Base-by-base conservation (phyloP, 1,140 invertebrate genomes). In the Leptopilina clavipes region DNA sequence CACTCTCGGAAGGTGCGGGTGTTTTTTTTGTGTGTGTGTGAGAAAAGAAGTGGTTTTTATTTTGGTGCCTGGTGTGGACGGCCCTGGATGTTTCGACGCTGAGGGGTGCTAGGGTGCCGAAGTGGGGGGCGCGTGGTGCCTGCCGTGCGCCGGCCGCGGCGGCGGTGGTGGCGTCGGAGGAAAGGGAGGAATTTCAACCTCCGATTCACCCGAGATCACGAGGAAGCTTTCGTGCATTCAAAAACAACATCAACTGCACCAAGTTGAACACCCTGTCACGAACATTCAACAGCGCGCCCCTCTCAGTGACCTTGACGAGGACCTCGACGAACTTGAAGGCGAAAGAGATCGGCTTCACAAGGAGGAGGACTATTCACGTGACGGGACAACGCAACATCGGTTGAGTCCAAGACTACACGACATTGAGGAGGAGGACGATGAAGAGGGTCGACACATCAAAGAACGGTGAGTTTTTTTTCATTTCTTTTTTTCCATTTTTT, bases 371-470 rank as follows among this genome's bases (percentile, higher is more conserved):
- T 83, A 71, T 31, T 77, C 78, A 0, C 81, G 78, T 19, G 88
- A 89, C 19, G 86, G 86, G 3, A 82, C 84, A 11, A 86, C 86
- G 6, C 90, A 90, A 71, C 88, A 89, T 48, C 78, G 89, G 5
- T 84, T 90, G n/a, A 90, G 87, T 43, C 89, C 89, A 12, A 81
- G 89, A 48, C 83, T 92, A 12, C 91, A 92, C 83, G 91, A 92
- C 73, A 92, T 92, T 74, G 90, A 92, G 80, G 91, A 92, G 70
- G 91, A 92, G 80, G 91, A 92, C 79, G 91, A 92, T 83, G 89
- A 91, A 70, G 89, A 91, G 71, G 79, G 89, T 72, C 87, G 87
- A n/a, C 84, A 87, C 73, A 85, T 79, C n/a, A 85, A 82, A 73
- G 88, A 87, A 75, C 86, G 89, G 90, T 91, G 73, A 85, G 85